Evolutionary conservation across 2,888 invertebrate genomes (phyloP), one percentile per base, ranked within the genome.

Genomic region (Caradrina clavipalpis): DNA sequence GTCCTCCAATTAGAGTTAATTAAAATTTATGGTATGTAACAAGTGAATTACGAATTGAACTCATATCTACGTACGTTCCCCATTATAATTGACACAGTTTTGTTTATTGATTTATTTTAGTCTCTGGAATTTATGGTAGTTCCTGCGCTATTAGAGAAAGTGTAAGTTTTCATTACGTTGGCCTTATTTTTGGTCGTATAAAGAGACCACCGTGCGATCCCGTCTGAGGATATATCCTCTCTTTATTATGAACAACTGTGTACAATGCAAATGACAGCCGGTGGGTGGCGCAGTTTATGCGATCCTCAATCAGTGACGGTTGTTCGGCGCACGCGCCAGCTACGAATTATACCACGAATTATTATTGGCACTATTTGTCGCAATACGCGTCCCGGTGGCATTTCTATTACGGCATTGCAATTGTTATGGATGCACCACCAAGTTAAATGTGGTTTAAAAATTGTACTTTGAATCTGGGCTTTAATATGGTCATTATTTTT

Each of bases 271-370:
- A 88, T 87, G 91, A 90, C 89, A 87, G 88, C 84, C 79, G 78
- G 93, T 94, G 94, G 93, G 95, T 94, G 94, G 95, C 87, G 80
- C 87, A 85, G 84, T 94, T 93, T 93, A 92, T 91, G 87, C 84
- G 87, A 84, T 87, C 86, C 86, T 94, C 93, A 94, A 95, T 95
- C 94, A 93, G 92, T 80, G 90, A 88, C 85, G 92, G 91, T 86
- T 86, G 92, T 91, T 90, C 87, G 82, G 88, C 92, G 94, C 95
- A 95, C 94, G 94, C 94, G 94, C 91, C 87, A 75, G 78, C 83
- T 78, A 85, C 85, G 87, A 87, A 88, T 89, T 86, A 86, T 87
- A 80, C 84, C 77, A 88, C 88, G 87, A 91, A 92, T 90, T 92
- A 90, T 93, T 92, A 93, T 94, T 92, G 93, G 88, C 88, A 85